These are phyloP conservation scores for Brachyalestes nurse DNA, from an alignment of 2,797 vertebrate genomes.

Conservation along the genomic window DNA sequence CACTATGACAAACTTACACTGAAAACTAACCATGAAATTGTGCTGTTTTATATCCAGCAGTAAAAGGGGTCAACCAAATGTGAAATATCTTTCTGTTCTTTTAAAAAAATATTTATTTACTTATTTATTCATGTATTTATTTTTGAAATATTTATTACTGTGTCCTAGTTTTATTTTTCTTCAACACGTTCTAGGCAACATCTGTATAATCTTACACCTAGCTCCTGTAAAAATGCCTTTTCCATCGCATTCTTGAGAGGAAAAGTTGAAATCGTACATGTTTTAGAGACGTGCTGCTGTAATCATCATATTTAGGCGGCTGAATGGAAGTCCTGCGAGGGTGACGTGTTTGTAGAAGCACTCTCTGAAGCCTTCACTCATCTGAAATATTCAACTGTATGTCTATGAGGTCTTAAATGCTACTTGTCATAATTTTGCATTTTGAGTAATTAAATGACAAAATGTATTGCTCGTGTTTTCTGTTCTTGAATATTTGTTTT, in stretches of 20 bases:
- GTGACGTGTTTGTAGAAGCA: constrained; percentile 21
- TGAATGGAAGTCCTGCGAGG: constrained; percentile 5
- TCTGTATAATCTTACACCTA: constrained; percentile 14
- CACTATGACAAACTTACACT: background rate
- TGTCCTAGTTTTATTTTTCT: background rate
- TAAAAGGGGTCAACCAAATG: constrained; percentile 10
- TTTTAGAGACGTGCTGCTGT: constrained; percentile 17
- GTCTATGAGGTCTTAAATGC: constrained; percentile 40
- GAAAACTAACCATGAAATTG: constrained; percentile 11
- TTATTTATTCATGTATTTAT: constrained; percentile 17
- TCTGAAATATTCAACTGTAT: constrained; percentile 36
- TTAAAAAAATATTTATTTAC: background rate
- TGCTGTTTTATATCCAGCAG: constrained; percentile 4
- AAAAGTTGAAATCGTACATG: constrained; percentile 6
- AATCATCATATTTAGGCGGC: background rate
- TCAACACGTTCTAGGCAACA: constrained; percentile 17
- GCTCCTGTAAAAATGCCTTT: constrained; percentile 35
- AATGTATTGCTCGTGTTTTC: constrained; percentile 67
- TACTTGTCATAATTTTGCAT: constrained; percentile 43
- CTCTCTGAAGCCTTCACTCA: constrained; percentile 23
- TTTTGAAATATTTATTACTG: constrained; percentile 13
- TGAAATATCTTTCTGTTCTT: constrained; percentile 2
- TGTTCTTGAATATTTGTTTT: constrained; percentile 55
- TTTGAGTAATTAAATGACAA: constrained; percentile 59
- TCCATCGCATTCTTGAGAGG: constrained; percentile 3